Evolutionary conservation across 1,140 invertebrate genomes (phyloP).

Genomic region (Phymastichus coffea): DNA sequence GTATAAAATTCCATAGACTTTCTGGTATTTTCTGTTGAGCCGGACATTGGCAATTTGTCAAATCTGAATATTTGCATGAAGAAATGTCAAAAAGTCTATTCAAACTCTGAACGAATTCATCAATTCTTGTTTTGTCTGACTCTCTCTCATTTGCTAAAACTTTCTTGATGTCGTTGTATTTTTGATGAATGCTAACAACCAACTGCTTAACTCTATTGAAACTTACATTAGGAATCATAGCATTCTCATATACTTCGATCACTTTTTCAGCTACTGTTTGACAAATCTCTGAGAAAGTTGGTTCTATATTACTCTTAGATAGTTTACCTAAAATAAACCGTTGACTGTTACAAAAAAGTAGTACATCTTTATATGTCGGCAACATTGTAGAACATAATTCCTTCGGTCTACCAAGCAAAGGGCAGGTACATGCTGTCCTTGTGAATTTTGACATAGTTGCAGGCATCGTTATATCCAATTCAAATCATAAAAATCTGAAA

Average conservation of each 20-base stretch:
- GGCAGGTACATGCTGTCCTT: background rate
- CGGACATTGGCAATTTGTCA: background rate
- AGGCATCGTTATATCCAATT: too few species aligned
- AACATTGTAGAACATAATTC: background rate
- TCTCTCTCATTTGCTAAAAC: background rate
- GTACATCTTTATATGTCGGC: background rate
- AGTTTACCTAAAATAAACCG: background rate
- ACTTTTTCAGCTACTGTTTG: background rate
- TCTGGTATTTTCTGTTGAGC: background rate
- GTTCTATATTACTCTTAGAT: background rate
- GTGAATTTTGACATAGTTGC: background rate
- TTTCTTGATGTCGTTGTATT: background rate
- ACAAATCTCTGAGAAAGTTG: background rate
- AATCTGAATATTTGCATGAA: background rate
- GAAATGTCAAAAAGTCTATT: background rate
- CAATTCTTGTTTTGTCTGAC: background rate
- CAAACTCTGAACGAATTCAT: background rate
- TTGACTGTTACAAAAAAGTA: background rate
- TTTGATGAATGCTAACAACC: background rate
- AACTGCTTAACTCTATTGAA: background rate
- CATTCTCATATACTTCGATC: background rate
- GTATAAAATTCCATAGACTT: background rate
- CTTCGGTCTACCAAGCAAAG: background rate
- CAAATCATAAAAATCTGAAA: too few species aligned
- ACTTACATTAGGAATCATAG: background rate